A percentile compares a stretch with the other conserved stretches of the same genome.
Evolutionary conservation across 2,888 invertebrate genomes (phyloP).

Genomic region (Slavum lentiscoides): DNA sequence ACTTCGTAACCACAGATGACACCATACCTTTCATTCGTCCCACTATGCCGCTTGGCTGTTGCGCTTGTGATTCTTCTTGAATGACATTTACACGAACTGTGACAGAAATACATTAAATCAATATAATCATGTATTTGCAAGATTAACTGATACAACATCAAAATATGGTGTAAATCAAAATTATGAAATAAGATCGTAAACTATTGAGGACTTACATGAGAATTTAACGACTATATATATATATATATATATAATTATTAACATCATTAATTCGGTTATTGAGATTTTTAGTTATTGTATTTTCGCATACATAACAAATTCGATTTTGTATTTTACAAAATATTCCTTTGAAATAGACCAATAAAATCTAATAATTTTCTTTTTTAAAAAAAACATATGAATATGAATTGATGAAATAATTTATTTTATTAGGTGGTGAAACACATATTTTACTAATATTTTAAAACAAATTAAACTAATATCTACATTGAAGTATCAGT

Average conservation of each 20-base stretch:
- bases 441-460: neutral
- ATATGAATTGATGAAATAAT: too few relatives aligned
- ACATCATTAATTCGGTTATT: too few relatives aligned
- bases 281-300: too few relatives aligned
- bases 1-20: constrained; percentile 64
- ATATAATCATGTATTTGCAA: neutral
- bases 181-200: too few relatives aligned
- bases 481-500: neutral
- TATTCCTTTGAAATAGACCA: neutral
- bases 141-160: too few relatives aligned
- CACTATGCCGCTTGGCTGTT: constrained; percentile 62
- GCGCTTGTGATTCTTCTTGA: neutral
- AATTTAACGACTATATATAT: too few relatives aligned
- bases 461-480: neutral
- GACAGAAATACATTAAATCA: neutral
- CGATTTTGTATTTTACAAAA: neutral
- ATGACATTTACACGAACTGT: constrained; percentile 11
- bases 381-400: too few relatives aligned
- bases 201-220: too few relatives aligned
- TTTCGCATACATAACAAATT: too few relatives aligned
- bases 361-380: neutral
- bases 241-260: too few relatives aligned
- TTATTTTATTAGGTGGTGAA: too few relatives aligned
- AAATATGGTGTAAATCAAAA: too few relatives aligned
- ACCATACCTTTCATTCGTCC: constrained; percentile 65